Evolutionary conservation across 2,113 vertebrate genomes (phyloP).

Genomic region (Porphyrio hochstetteri): DNA sequence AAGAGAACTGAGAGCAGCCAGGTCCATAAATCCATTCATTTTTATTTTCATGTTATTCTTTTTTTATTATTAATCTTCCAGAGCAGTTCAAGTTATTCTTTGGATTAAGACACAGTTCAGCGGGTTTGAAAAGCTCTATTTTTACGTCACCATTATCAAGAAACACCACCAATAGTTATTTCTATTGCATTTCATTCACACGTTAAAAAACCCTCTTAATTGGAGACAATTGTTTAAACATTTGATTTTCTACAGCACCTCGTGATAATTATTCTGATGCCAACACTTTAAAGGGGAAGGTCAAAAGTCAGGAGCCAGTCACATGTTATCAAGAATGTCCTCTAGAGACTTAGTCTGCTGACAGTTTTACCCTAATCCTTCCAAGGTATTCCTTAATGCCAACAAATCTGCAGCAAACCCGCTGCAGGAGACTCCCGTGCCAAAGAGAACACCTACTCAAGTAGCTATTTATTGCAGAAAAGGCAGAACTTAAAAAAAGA

Average conservation of each 20-base stretch:
- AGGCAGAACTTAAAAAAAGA: neutral
- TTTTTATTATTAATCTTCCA: neutral
- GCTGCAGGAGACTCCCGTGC: neutral
- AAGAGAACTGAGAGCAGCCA: neutral
- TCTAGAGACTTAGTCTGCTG: neutral
- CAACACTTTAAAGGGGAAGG: neutral
- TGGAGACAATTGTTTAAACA: neutral
- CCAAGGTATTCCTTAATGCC: conserved; percentile 42
- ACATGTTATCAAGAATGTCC: conserved; percentile 21
- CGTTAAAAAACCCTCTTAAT: neutral
- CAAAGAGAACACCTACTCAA: neutral
- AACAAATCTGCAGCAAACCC: neutral
- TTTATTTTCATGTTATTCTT: neutral
- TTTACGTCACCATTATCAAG: neutral
- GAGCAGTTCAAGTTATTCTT: neutral
- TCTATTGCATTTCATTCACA: neutral
- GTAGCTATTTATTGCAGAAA: neutral
- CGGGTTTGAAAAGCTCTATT: neutral
- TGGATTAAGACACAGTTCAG: neutral
- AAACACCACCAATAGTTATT: neutral
- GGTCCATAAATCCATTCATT: neutral
- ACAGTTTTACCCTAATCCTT: conserved; percentile 40
- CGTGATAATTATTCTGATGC: neutral
- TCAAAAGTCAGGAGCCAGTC: conserved; percentile 33
- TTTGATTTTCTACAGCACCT: neutral